Evolutionary conservation across 1,140 invertebrate species (phyloP).

Genomic region (Agrypnia vestita): DNA sequence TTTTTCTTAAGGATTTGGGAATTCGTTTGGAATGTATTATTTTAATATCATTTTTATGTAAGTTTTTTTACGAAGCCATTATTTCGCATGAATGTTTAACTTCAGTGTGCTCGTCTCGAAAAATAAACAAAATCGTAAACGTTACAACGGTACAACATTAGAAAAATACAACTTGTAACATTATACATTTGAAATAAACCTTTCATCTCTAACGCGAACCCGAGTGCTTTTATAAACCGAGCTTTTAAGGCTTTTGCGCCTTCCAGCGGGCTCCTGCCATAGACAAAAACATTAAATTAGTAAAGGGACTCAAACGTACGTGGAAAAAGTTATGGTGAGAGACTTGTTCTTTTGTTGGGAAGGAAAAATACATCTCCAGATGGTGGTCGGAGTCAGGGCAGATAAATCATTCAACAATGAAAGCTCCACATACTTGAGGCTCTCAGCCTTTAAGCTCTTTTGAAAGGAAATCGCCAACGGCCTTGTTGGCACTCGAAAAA

Average conservation of each 20-base stretch:
- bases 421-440: conserved; percentile 35
- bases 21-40: no score
- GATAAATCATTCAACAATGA: conserved; percentile 48
- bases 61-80: no score
- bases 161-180: neutral
- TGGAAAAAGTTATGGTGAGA: conserved; percentile 31
- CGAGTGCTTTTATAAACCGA: conserved; percentile 40
- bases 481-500: conserved; percentile 40
- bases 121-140: no score
- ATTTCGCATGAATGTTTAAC: no score
- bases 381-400: conserved; percentile 10
- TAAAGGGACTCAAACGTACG: conserved; percentile 1
- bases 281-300: conserved; percentile 48
- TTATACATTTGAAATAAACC: conserved; percentile 26
- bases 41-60: no score
- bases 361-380: conserved; percentile 37
- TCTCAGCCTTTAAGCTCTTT: conserved; percentile 42
- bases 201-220: conserved; percentile 19
- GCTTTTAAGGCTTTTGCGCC: conserved; percentile 44
- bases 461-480: conserved; percentile 31
- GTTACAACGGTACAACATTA: no score
- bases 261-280: conserved; percentile 19
- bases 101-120: no score
- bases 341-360: conserved; percentile 27
- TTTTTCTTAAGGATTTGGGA: no score